Base-by-base conservation (phyloP, 1,140 invertebrate genomes). In the Drosophila sucinea region DNA sequence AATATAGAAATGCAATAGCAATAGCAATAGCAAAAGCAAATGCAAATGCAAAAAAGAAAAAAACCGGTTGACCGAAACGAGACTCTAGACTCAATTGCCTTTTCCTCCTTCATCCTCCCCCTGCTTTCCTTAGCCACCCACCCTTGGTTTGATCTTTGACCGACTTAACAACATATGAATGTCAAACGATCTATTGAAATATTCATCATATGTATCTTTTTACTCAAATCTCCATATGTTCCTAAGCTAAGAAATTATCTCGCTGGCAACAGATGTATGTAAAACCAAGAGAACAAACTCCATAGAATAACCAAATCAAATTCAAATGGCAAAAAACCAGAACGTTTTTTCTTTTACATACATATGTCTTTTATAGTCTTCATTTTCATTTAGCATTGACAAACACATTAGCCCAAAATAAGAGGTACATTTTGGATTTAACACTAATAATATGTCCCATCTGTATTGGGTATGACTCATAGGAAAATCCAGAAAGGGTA, bases 91-190 rank as follows among this genome's bases (percentile, higher is more conserved):
- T 47, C 2, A 8, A 5, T 4, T 25, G 17, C 5, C 23, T 47
- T 17, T 17, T 17, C 17, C 17, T 17, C 17, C 17, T 17, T 17
- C 17, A 17, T 17, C 17, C 17, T 17, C 17, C 17, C 17, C 6
- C 44, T 8, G 25, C 25, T 10, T 25, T 8, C 7, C 25, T 51
- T 25, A 51, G 6, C 23, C 41, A 25, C n/a, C 23, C 44, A 0
- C 44, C 23, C 1, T 10, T 51, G 10, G 7, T 17, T 27, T 51
- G 44, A 51, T 51, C 44, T 51, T 51, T 51, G 44, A 51, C 44
- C 44, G 44, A 51, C 44, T 51, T 51, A 51, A 51, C 44, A 51
- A 38, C 35, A 38, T 38, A 38, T 51, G 44, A 51, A 51, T 51
- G 44, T 51, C 44, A 51, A 27, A 4, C 44, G 25, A 51, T 51